Evolutionary conservation across 92 coral and sea anemone genomes (phyloP).

Genomic region (Pocillopora grandis): DNA sequence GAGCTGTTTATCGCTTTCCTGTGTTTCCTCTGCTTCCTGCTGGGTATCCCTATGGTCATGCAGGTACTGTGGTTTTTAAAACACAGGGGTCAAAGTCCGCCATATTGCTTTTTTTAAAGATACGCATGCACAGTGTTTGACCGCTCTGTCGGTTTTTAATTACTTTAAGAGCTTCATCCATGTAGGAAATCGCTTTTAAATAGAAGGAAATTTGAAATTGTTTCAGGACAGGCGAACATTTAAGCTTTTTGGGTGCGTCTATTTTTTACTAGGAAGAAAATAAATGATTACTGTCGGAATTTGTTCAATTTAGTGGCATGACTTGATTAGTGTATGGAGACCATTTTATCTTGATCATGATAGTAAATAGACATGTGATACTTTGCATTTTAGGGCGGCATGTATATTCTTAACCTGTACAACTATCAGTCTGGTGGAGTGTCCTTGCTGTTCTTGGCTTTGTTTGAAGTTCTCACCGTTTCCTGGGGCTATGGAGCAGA

Average conservation of each 20-base stretch:
- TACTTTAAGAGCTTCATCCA: too few relatives aligned
- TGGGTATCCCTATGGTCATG: constrained; percentile 90
- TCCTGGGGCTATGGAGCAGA: constrained; percentile 97
- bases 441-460: constrained; percentile 89
- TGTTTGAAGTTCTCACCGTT: constrained; percentile 87
- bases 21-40: constrained; percentile 79
- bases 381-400: constrained; percentile 71
- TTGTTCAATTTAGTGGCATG: too few relatives aligned
- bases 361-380: neutral
- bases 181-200: too few relatives aligned
- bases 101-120: too few relatives aligned
- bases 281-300: too few relatives aligned
- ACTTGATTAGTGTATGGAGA: too few relatives aligned
- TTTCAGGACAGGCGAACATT: too few relatives aligned
- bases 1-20: constrained; percentile 88
- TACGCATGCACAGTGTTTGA: neutral
- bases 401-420: constrained; percentile 85
- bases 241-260: too few relatives aligned
- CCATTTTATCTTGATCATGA: too few relatives aligned
- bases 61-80: constrained; percentile 47
- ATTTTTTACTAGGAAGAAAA: too few relatives aligned
- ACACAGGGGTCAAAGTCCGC: too few relatives aligned
- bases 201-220: too few relatives aligned
- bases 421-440: constrained; percentile 95
- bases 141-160: neutral